These are phyloP conservation scores for Lonchura striata DNA, from an alignment of 2,113 vertebrate genomes.

Conservation along the genomic window DNA sequence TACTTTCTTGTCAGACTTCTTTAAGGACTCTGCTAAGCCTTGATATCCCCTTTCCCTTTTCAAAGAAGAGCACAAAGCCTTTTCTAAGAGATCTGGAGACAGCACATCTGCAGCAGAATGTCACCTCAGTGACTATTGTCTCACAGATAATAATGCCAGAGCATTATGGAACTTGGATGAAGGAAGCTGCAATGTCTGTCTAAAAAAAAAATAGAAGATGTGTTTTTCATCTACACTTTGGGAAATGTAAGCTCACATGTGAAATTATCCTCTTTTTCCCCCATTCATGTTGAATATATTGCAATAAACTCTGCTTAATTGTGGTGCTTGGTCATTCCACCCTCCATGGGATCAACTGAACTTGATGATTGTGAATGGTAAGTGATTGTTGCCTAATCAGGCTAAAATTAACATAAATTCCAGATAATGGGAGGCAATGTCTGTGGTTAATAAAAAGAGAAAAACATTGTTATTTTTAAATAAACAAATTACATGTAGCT, in stretches of 20 bases:
- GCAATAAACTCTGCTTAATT: background rate
- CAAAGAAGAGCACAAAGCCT: background rate
- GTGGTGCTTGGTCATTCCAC: background rate
- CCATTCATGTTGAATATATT: background rate
- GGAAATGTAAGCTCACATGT: background rate
- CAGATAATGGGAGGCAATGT: background rate
- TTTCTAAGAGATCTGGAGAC: background rate
- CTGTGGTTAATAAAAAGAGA: background rate
- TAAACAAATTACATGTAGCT: background rate
- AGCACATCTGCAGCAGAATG: background rate
- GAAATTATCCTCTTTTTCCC: background rate
- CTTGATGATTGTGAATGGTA: background rate
- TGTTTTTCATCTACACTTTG: background rate
- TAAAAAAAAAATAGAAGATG: background rate
- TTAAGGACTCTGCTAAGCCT: background rate
- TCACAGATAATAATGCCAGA: background rate
- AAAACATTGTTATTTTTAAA: background rate
- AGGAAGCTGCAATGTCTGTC: background rate
- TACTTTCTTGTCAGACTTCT: background rate
- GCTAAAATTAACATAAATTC: background rate
- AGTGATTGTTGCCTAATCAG: background rate
- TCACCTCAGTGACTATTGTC: background rate
- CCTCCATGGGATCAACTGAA: background rate
- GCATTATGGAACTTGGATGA: background rate
- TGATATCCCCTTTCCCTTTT: background rate